phyloP scores from a whole-genome alignment of 2,113 vertebrate species.

The Merops nubicus region DNA sequence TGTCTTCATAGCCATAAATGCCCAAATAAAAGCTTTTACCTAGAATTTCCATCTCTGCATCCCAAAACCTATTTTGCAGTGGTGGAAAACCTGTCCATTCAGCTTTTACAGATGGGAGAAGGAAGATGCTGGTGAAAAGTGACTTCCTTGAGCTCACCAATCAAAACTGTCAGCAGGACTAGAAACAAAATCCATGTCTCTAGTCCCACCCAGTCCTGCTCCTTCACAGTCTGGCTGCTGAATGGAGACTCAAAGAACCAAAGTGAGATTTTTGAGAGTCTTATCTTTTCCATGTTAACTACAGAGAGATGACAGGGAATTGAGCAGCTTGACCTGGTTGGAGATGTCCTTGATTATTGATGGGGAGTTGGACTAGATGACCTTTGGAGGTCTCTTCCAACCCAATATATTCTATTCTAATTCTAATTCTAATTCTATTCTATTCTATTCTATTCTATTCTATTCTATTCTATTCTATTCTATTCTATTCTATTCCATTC shows the following conservation, averaged over 20 bases:
- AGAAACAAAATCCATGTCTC: neutral
- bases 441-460: too few relatives aligned
- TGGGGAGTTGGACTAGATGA: too few relatives aligned
- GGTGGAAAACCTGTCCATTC: neutral
- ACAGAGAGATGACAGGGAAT: neutral
- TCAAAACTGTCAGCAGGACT: neutral
- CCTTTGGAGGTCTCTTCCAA: too few relatives aligned
- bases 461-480: too few relatives aligned
- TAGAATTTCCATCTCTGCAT: neutral
- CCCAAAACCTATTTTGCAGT: accelerated
- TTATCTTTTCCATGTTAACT: neutral
- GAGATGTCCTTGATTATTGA: too few relatives aligned
- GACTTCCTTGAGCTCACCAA: accelerated
- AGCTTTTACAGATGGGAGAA: neutral
- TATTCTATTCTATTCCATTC: too few relatives aligned
- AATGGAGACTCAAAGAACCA: too few relatives aligned
- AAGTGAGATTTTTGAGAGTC: neutral
- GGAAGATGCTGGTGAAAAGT: neutral
- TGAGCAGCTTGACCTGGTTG: too few relatives aligned
- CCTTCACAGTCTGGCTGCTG: neutral
- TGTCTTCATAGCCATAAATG: neutral
- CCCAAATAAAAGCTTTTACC: neutral
- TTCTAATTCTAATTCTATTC: too few relatives aligned
- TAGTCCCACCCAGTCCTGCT: neutral
- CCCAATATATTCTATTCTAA: too few relatives aligned